Evolutionary conservation across 2,797 vertebrate genomes (phyloP), one percentile per base, ranked within the genome.

Genomic region (Limnodromus scolopaceus): DNA sequence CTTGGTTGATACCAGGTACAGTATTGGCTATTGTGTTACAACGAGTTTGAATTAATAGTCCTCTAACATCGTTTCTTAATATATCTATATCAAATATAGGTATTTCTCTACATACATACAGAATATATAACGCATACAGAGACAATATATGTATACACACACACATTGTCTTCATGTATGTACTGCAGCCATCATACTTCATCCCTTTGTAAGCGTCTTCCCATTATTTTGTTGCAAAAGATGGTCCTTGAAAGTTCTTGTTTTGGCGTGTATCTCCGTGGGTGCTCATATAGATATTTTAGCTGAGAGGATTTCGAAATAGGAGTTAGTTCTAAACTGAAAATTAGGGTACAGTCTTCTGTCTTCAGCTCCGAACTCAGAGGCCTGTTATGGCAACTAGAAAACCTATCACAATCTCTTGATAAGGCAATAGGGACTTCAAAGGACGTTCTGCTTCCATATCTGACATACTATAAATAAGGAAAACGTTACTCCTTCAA

Each of bases 1-100:
- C 14, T n/a, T 16, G 3, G 3, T 34, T 68, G 43, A 38, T 30
- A 32, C 6, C 14, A 65, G 28, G 7, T 49, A 51, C 0, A 0
- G 32, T 60, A 32, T 87, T 3, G 3, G 9, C 18, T 41, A 43
- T 49, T 30, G 5, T 30, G 16, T 39, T 46, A 64, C 14, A 49
- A 17, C 18, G 15, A 54, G 1, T 54, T 79, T 64, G n/a, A 77
- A 27, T 10, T 46, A 55, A 81, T 28, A 60, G 46, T 61, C 8
- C 2, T 77, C 16, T 23, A 46, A 41, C 19, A 72, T 58, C 22
- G 0, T 64, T 72, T 54, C 46, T n/a, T 9, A 28, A 58, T 41
- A 11, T 43, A 36, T 19, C 24, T 69, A 3, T 53, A 19, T 14
- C 1, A 3, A 79, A 76, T 66, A 58, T 5, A 32, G 10, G 16